Evolutionary conservation across 2,888 invertebrate species (phyloP), one percentile per base, ranked within the genome.

Genomic region (Nasonia oneida): DNA sequence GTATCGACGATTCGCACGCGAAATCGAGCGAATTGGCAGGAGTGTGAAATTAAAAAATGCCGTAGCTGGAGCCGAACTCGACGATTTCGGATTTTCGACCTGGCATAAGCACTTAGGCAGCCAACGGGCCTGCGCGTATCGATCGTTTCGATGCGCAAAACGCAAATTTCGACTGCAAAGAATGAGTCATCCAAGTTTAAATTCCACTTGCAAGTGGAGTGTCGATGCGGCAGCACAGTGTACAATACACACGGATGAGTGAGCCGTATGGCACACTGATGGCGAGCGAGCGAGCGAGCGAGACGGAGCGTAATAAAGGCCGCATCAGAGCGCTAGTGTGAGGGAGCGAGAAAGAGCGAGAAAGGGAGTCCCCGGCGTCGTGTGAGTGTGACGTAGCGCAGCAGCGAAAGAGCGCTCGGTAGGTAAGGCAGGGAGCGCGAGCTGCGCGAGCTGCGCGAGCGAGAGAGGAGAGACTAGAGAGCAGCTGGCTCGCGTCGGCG

Each of bases 401-500:
- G 37, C 37, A 4, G 61, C 61, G 57, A n/a, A 23, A 23, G 23
- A 8, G 23, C 23, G n/a, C 4, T 23, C 12, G 29, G 50, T 23
- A 47, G 74, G 29, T 23, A 47, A 29, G 14, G 53, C 8, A 29
- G 53, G 33, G 15, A 53, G 75, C 50, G 15, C 15, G 4, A 23
- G 75, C 14, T 29, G 75, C 33, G 15, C 15, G 74, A 39, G 47
- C 12, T 29, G 75, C 33, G 15, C 15, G 74, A 39, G 47, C 12
- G 50, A 75, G 75, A 81, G 84, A 88, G 88, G 15, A 87, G 15
- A 87, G 89, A 88, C 29, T 29, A 2, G 37, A 37, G 85, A 83
- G 89, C 87, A 85, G 87, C 88, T 88, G 90, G 15, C 3, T 47
- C n/a, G 84, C 84, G 84, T 39, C 88, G 83, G 23, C 53, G 67